Percentiles rank a stretch among this genome's conserved stretches.
Evolutionary conservation across 2,888 invertebrate genomes (phyloP).

Genomic region (Arrhopalites spinosus): DNA sequence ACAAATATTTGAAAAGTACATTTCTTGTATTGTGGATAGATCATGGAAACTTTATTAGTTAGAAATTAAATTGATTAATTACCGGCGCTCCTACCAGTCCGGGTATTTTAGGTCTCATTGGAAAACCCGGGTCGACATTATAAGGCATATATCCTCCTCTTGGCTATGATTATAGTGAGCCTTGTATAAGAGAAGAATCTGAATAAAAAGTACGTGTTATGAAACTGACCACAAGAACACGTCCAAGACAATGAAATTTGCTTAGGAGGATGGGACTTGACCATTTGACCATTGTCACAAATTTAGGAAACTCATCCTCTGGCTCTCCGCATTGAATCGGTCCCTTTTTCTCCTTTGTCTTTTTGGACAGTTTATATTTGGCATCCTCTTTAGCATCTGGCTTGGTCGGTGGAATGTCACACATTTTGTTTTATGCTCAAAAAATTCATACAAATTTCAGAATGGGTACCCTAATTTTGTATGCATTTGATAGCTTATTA

Average conservation of each 20-base stretch:
- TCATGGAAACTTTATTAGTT: too few relatives aligned
- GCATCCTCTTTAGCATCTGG: background rate
- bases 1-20: too few relatives aligned
- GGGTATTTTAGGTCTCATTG: constrained; percentile 17
- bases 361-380: too few relatives aligned
- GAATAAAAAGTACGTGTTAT: background rate
- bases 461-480: too few relatives aligned
- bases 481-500: too few relatives aligned
- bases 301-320: background rate
- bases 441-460: too few relatives aligned
- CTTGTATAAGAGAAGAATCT: background rate
- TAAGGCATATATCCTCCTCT: constrained; percentile 12
- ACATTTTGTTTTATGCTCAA: too few relatives aligned
- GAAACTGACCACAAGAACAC: constrained; percentile 2
- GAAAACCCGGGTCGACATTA: constrained; percentile 16
- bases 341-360: background rate
- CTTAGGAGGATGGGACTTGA: background rate
- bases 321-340: background rate
- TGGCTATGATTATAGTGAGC: background rate
- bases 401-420: background rate
- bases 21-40: too few relatives aligned
- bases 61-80: too few relatives aligned
- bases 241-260: background rate
- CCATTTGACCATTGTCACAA: constrained; percentile 24
- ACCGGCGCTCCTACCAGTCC: constrained; percentile 9